phyloP scores from a whole-genome alignment of 2,888 invertebrate species.

The Mongoloraphidia duomilia region DNA sequence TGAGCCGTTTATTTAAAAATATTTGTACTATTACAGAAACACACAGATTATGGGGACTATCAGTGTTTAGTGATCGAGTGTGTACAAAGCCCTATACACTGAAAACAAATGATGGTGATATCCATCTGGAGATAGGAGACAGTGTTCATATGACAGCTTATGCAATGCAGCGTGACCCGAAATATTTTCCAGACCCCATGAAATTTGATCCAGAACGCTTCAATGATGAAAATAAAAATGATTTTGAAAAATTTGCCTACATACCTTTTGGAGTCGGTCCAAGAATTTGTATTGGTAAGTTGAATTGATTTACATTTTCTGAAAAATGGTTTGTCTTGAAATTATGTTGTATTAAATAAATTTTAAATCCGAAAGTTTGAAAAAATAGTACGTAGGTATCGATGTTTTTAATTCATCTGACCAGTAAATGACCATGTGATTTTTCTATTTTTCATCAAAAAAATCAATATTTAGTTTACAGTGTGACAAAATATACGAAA shows the following conservation, averaged over 20 bases:
- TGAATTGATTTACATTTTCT: not conserved
- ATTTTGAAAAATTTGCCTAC: slow-evolving; percentile 34
- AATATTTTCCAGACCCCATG: slow-evolving; percentile 38
- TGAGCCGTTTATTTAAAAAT: no score
- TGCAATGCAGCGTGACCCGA: slow-evolving; percentile 39
- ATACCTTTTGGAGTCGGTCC: slow-evolving; percentile 37
- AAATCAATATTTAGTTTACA: no score
- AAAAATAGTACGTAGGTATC: not conserved
- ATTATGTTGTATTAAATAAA: no score
- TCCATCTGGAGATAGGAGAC: slow-evolving; percentile 31
- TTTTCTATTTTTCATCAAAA: no score
- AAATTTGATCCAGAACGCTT: slow-evolving; percentile 40
- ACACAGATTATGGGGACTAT: slow-evolving; percentile 32
- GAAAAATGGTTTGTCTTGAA: no score
- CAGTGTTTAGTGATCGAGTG: slow-evolving; percentile 28
- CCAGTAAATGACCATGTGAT: no score
- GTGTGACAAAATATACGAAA: no score
- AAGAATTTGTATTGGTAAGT: slow-evolving; percentile 27
- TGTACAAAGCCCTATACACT: slow-evolving; percentile 35
- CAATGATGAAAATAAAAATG: slow-evolving; percentile 34
- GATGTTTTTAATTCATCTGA: no score
- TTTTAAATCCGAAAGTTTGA: no score
- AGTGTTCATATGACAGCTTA: slow-evolving; percentile 32
- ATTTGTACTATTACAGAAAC: no score
- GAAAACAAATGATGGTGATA: slow-evolving; percentile 25